Percentiles rank a stretch among this genome's conserved stretches.
phyloP scores from a whole-genome alignment of 2,113 vertebrate species.

The Gymnobelideus leadbeateri region DNA sequence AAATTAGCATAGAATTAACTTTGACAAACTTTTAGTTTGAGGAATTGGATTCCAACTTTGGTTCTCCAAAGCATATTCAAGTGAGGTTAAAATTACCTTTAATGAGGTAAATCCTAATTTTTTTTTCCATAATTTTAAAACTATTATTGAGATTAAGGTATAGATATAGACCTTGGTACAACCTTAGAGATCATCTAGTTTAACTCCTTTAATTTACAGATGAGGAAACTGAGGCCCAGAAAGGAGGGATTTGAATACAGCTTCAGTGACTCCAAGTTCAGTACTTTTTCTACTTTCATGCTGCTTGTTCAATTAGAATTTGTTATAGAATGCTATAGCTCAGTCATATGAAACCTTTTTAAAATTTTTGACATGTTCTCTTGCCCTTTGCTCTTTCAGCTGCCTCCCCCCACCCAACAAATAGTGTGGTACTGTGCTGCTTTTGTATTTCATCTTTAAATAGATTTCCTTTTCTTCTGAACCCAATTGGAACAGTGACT shows the following conservation, averaged over 20 bases:
- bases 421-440: neutral
- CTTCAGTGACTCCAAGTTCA: neutral
- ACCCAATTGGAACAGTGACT: neutral
- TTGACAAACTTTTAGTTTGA: constrained; percentile 19
- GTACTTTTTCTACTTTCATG: neutral
- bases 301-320: neutral
- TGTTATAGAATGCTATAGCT: neutral
- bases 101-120: constrained; percentile 14
- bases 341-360: neutral
- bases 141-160: neutral
- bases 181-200: neutral
- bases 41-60: constrained; percentile 39
- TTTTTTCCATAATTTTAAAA: constrained; percentile 7
- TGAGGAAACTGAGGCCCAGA: neutral
- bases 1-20: neutral
- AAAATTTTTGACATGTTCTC: neutral
- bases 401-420: neutral
- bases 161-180: neutral
- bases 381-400: neutral
- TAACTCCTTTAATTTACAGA: neutral
- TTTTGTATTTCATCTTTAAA: neutral
- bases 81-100: neutral
- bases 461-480: neutral
- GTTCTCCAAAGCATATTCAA: constrained; percentile 5
- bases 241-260: neutral